Evolutionary conservation across 2,888 invertebrate genomes (phyloP), one percentile per base, ranked within the genome.

Genomic region (Meta bourneti): DNA sequence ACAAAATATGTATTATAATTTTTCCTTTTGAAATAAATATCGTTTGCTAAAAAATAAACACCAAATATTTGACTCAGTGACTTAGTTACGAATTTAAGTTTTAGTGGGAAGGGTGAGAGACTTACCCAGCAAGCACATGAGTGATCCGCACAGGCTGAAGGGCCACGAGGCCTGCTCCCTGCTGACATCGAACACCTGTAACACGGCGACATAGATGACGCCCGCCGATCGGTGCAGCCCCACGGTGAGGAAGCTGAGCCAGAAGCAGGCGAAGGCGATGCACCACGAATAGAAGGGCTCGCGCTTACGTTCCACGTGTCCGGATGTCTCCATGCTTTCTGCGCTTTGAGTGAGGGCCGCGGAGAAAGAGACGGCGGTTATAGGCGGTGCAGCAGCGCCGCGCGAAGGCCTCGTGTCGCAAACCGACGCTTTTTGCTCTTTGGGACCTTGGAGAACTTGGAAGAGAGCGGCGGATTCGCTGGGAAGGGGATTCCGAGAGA

Each of bases 141-240:
- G 86, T 4, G 93, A 90, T 0, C 90, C 90, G 19, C 92, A 93
- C 8, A 93, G 54, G 74, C 89, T 92, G 71, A 93, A 87, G 13
- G 93, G 93, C 93, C 93, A 93, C 87, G 84, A 85, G 1, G 93
- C 93, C 49, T 92, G 90, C 72, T 92, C 90, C 16, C 93, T 51
- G 80, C 89, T 92, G 11, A 92, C 90, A 6, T 86, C 70, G 16
- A 87, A 92, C 54, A 84, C 92, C 16, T 91, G 70, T 8, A 93
- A 75, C 8, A 92, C 86, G 9, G 93, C 85, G 8, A 93, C 93
- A 52, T 93, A 93, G 72, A 93, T 82, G 51, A 93, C 85, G 49
- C 88, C 93, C 0, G 92, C 83, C 2, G 93, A 92, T 19, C 93
- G 71, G n/a, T 93, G 92, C 52, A 93, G 72, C 6, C 93, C 93